A percentile compares a stretch with the other conserved stretches of the same genome.
phyloP scores from a whole-genome alignment of 2,797 vertebrate genomes.

The Delichon dasypus region DNA sequence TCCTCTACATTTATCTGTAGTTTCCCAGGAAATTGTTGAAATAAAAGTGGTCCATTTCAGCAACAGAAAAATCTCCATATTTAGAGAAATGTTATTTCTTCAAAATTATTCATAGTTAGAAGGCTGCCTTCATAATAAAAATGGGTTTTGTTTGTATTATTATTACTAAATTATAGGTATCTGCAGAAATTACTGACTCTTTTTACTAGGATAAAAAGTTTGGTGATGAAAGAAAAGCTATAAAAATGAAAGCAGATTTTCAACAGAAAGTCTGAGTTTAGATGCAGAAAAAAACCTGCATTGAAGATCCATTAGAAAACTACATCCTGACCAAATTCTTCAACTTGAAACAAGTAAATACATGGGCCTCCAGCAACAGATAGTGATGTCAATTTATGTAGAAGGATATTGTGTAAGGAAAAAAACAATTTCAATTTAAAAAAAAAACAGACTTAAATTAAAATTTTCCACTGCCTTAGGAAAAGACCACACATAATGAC shows the following conservation, averaged over 20 bases:
- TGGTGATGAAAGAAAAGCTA: not conserved
- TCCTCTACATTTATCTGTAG: not conserved
- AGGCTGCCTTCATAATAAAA: not conserved
- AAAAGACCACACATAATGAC: not conserved
- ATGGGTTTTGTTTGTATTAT: not conserved
- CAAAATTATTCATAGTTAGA: not conserved
- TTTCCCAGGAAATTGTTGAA: not conserved
- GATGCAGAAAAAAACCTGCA: not conserved
- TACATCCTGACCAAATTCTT: not conserved
- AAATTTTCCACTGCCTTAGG: not conserved
- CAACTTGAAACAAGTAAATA: not conserved
- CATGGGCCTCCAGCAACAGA: not conserved
- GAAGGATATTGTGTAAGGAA: not conserved
- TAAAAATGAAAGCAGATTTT: not conserved
- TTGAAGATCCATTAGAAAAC: not conserved
- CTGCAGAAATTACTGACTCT: not conserved
- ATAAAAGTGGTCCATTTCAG: not conserved
- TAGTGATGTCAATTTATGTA: not conserved
- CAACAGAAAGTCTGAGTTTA: not conserved
- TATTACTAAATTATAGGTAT: not conserved
- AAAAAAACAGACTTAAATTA: not conserved
- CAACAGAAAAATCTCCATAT: not conserved
- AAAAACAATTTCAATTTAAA: not conserved
- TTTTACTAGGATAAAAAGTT: not conserved
- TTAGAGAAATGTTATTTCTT: not conserved